Base-by-base conservation (phyloP, 2,797 vertebrate genomes). In the Lycodopsis pacificus region DNA sequence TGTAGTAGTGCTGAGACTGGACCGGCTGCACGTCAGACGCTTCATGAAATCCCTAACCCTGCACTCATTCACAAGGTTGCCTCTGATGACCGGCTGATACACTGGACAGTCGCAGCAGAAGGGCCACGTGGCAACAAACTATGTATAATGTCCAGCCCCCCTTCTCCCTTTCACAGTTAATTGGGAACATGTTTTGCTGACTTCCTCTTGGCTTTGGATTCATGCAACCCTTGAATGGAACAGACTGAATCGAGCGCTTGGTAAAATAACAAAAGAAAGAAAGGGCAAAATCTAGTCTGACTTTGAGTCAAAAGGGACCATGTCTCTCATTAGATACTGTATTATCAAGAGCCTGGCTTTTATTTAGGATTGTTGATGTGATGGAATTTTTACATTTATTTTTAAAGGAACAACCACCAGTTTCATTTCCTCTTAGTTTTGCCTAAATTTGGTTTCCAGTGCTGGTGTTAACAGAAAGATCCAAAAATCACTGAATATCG, bases 41-140 rank as follows among this genome's bases (percentile, higher is more conserved):
- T 62, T 44, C 51, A 36, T 71, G 77, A 66, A 86, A 85, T 78
- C 81, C 57, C 65, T 36, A 0, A 32, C 5, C 49, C 44, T 68
- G 73, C 1, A 7, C 73, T 83, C 87, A 81, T 86, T 90, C 85
- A 92, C 72, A 86, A 76, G n/a, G 67, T 69, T 4, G 62, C 42
- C 46, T 73, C 36, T 1, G 54, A 46, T 88, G 71, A 88, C 76
- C 66, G 54, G 57, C 25, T 27, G 58, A 70, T n/a, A 15, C 67
- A 75, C 80, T 74, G 79, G 79, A 59, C 71, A 4, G 66, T 38
- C 15, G 3, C 3, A 15, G 17, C 44, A 63, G 44, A 44, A 62
- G 20, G 49, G 36, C 38, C 49, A 61, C 1, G 27, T 61, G 51
- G 61, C 14, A 62, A 5, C 17, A 0, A 9, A 7, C 22, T 48